phyloP scores from a whole-genome alignment of 2,113 vertebrate species.

The Planiliza haematocheilus region DNA sequence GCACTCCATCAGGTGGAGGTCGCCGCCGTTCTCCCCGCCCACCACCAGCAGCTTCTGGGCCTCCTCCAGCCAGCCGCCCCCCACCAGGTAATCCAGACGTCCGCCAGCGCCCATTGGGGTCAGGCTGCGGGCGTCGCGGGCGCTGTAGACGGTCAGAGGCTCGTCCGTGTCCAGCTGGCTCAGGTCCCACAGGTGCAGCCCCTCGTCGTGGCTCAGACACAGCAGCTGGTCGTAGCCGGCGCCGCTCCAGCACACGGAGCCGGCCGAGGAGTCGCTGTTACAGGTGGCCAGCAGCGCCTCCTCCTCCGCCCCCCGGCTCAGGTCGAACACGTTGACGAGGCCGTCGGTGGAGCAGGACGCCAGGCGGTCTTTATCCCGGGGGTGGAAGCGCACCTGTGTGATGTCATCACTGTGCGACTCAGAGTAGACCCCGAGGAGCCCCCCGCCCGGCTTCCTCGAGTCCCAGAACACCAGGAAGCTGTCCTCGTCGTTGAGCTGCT shows the following conservation, averaged over 20 bases:
- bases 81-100: slow-evolving; percentile 89
- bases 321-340: slow-evolving; percentile 94
- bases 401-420: slow-evolving; percentile 96
- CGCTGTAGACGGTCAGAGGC: slow-evolving; percentile 83
- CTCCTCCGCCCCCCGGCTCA: slow-evolving; percentile 88
- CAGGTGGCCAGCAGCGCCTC: slow-evolving; percentile 91
- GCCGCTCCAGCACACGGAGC: slow-evolving; percentile 89
- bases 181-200: slow-evolving; percentile 93
- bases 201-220: slow-evolving; percentile 91
- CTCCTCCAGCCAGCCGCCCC: slow-evolving; percentile 88
- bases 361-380: slow-evolving; percentile 83
- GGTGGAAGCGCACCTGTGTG: slow-evolving; percentile 93
- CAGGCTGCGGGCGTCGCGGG: slow-evolving; percentile 82
- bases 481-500: slow-evolving; percentile 88
- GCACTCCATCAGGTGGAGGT: slow-evolving; percentile 87
- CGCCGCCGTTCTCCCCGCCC: slow-evolving; percentile 85
- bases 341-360: slow-evolving; percentile 92
- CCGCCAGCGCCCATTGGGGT: slow-evolving; percentile 37
- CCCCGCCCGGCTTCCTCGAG: slow-evolving; percentile 68
- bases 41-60: slow-evolving; percentile 84
- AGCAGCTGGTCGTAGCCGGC: slow-evolving; percentile 84
- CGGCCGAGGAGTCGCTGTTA: slow-evolving; percentile 90
- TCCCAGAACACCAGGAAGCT: slow-evolving; percentile 95
- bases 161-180: slow-evolving; percentile 87
- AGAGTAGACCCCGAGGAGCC: slow-evolving; percentile 89